Evolutionary conservation across 2,888 invertebrate genomes (phyloP).

Genomic region (Agriopis marginaria): DNA sequence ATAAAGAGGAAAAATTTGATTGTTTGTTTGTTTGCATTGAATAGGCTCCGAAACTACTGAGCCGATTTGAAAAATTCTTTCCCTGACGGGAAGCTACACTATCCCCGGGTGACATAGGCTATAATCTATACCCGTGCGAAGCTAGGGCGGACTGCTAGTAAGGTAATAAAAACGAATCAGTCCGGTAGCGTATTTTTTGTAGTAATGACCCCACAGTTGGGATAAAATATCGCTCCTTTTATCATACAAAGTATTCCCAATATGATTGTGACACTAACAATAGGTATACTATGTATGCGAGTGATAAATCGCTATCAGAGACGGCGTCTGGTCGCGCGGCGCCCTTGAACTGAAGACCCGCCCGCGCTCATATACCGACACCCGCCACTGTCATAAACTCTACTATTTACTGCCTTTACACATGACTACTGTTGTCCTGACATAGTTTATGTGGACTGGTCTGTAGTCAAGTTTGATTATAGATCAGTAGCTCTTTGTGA

Average conservation of each 20-base stretch:
- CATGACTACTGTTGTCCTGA: not conserved
- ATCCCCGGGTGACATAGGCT: too few species aligned
- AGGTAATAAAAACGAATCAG: not conserved
- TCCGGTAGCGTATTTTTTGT: too few species aligned
- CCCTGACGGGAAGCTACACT: too few species aligned
- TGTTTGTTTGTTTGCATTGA: too few species aligned
- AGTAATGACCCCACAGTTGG: not conserved
- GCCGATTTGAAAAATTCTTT: too few species aligned
- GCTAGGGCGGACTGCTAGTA: too few species aligned
- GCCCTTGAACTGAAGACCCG: slow-evolving; percentile 25
- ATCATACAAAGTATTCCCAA: not conserved
- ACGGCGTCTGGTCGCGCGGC: slow-evolving; percentile 11
- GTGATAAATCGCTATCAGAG: slow-evolving; percentile 8
- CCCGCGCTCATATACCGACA: not conserved
- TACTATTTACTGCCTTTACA: not conserved
- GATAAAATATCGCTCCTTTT: not conserved
- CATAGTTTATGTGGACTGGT: not conserved
- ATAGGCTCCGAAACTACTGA: too few species aligned
- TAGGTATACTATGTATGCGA: not conserved
- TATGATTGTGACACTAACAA: not conserved
- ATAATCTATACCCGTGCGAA: too few species aligned
- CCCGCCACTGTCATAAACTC: slow-evolving; percentile 1
- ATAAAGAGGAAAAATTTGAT: too few species aligned
- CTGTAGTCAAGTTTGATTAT: not conserved
- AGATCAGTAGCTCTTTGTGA: too few species aligned